A percentile compares a stretch with the other conserved stretches of the same genome.
Conservation (phyloP, 2,113 vertebrate species). For the Nothobranchius furzeri region DNA sequence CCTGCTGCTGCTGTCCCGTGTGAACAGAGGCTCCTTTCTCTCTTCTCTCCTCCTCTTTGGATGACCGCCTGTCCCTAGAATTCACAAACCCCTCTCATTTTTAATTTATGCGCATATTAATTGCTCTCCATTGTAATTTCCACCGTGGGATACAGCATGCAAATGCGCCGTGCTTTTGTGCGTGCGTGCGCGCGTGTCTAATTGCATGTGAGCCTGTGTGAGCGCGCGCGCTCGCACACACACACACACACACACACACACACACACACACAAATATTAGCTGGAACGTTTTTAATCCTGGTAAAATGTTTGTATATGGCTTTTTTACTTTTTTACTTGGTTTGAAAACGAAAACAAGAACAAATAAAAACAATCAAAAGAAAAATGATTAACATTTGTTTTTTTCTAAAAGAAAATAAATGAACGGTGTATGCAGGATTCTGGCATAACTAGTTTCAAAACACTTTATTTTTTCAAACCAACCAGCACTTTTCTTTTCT, state of each 20-base stretch:
- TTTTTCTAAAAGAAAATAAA: too few species aligned
- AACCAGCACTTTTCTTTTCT: too few species aligned
- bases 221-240: slow-evolving; percentile 6
- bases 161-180: slow-evolving; percentile 72
- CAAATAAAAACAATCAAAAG: too few species aligned
- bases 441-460: too few species aligned
- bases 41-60: slow-evolving; percentile 66
- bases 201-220: slow-evolving; percentile 7
- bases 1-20: slow-evolving; percentile 67
- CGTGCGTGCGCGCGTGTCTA: slow-evolving; percentile 5
- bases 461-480: too few species aligned
- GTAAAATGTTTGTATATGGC: too few species aligned
- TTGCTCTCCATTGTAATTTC: slow-evolving; percentile 81
- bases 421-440: too few species aligned
- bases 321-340: too few species aligned
- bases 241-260: not conserved
- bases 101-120: slow-evolving; percentile 88
- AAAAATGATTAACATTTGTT: too few species aligned
- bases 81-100: slow-evolving; percentile 75
- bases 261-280: too few species aligned
- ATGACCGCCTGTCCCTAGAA: slow-evolving; percentile 76
- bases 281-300: too few species aligned
- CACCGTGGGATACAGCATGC: slow-evolving; percentile 83
- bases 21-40: slow-evolving; percentile 75
- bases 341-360: too few species aligned